Evolutionary conservation across 1,140 invertebrate genomes (phyloP), one percentile per base, ranked within the genome.

Genomic region (Caenorhabditis inopinata): DNA sequence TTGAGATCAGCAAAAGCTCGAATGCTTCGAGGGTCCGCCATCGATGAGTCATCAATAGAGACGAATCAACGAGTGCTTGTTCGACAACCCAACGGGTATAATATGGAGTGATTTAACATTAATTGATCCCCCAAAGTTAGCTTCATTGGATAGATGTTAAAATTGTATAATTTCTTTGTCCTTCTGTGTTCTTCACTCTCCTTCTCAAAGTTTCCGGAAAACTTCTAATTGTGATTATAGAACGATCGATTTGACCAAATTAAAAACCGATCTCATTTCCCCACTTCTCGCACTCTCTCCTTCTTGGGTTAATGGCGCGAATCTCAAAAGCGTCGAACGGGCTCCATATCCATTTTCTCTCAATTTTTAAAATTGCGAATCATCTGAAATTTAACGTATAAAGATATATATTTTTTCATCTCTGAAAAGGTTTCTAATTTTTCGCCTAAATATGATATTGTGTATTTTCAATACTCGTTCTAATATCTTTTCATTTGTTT

Each of bases 21-120:
- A 68, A 68, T 68, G 58, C 58, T 68, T 9, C 29, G 58, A 21
- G 58, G 58, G 23, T 29, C 58, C 11, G 58, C 58, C 5, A 68
- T 68, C 58, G 58, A 68, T 27, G 58, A 68, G n/a, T 32, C 58
- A 38, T 68, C 58, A 68, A 68, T 68, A 5, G 58, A 68, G 2
- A 68, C 58, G 21, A 68, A 68, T 68, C 58, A 68, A 38, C 29
- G 58, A 18, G 58, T 68, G 9, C 58, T 68, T 16, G 58, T 68
- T 25, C 29, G 58, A 29, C 58, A 68, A 21, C 58, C 58, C 3
- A 68, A 68, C n/a, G 58, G 58, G 18, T 68, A 68, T 32, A 68
- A 68, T 38, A 38, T 68, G 58, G 58, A 68, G 25, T 68, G n/a
- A 38, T 38, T 1, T n/a, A n/a, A n/a, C 23, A 18, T 16, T 38